Evolutionary conservation across 2,888 invertebrate genomes (phyloP), one percentile per base, ranked within the genome.

Genomic region (Congeria kusceri): DNA sequence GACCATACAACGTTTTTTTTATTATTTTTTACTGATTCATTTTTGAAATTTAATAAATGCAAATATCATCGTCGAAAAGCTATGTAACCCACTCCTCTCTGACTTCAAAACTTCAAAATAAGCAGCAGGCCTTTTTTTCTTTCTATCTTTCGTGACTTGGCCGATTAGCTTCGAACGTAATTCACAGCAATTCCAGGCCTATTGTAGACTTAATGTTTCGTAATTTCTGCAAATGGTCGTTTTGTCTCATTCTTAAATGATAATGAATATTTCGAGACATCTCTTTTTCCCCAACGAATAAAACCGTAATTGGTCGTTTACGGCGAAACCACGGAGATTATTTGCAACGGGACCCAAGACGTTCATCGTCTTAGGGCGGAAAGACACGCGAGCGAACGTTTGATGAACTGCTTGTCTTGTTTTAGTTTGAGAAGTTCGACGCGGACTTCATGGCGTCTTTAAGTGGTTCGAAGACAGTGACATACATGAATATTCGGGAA

Each of bases 171-270:
- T 29, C 23, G 25, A 53, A 63, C 27, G 67, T 67, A 63, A 77
- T 77, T 77, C 67, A 77, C 77, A 67, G 63, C 70, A 67, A 67
- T 77, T 72, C 58, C 66, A 61, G 58, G 61, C 58, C 63, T 71
- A 77, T 71, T 62, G 49, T 56, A 32, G 23, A 57, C 67, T 72
- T 72, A 77, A 67, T 71, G 77, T 67, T 64, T 63, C 20, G 49
- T 77, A 77, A 77, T 77, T 63, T 66, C 66, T 25, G 77, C 70
- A 70, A 76, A 76, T 61, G 76, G 70, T 58, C 66, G 65, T 56
- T 49, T 49, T 70, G 71, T 67, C 72, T 66, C 77, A 32, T 56
- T 58, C 39, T 39, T 11, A 11, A 53, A 53, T 53, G 53, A 53
- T 23, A 53, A 53, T 20, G 25, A 53, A 53, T n/a, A 18, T 53